Conservation (phyloP, 2,113 vertebrate genomes). For the Rhombomys opimus region DNA sequence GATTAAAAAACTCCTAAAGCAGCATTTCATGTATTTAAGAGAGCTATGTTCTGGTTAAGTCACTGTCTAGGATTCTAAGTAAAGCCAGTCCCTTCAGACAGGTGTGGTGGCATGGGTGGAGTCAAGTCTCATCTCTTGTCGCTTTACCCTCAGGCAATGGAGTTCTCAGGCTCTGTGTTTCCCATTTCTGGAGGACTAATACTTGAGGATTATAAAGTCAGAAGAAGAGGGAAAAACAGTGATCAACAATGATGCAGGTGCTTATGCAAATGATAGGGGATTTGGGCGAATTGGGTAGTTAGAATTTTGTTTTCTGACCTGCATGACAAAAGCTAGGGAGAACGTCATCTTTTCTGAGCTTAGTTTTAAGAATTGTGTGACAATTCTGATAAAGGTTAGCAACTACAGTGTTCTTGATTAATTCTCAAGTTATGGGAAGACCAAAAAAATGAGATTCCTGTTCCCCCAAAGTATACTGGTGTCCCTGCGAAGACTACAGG, state of each 20-base stretch:
- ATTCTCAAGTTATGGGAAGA: background rate
- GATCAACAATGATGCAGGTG: background rate
- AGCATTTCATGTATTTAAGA: background rate
- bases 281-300: background rate
- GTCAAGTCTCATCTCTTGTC: background rate
- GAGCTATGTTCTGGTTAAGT: background rate
- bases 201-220: background rate
- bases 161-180: background rate
- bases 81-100: background rate
- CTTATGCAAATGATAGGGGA: background rate
- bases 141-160: background rate
- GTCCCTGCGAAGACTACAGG: background rate
- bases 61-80: background rate
- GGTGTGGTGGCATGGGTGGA: background rate
- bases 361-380: background rate
- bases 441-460: background rate
- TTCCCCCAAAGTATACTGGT: background rate
- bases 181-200: background rate
- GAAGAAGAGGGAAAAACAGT: background rate
- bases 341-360: background rate
- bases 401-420: background rate
- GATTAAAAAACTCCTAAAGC: background rate
- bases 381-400: background rate
- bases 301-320: background rate
- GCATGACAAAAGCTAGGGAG: background rate